Evolutionary conservation across 2,797 vertebrate species (phyloP).

Genomic region (Pseudomugil tenellus): DNA sequence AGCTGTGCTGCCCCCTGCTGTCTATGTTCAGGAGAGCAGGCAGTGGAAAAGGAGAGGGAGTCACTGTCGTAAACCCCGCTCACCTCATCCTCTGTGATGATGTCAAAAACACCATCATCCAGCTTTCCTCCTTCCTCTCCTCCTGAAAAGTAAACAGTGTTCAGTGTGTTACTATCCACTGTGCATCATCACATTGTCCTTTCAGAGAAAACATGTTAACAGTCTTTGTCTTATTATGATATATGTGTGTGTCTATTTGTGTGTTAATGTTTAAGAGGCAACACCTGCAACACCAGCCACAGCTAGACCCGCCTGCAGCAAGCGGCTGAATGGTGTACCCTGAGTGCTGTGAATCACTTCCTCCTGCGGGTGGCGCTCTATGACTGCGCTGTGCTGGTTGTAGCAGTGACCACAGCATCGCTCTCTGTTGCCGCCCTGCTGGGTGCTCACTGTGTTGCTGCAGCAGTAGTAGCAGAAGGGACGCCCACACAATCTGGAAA

Average conservation of each 20-base stretch:
- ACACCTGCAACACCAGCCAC: slow-evolving; percentile 79
- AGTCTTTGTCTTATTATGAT: not conserved
- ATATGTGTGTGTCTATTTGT: not conserved
- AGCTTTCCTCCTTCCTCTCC: slow-evolving; percentile 69
- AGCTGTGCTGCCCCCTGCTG: slow-evolving; percentile 83
- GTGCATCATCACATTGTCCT: not conserved
- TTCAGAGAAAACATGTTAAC: not conserved
- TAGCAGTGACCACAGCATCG: slow-evolving; percentile 92
- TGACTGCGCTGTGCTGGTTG: slow-evolving; percentile 80
- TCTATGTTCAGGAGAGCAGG: slow-evolving; percentile 74
- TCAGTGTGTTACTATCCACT: not conserved
- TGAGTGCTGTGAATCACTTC: slow-evolving; percentile 76
- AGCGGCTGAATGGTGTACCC: slow-evolving; percentile 60
- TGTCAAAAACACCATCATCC: slow-evolving; percentile 91
- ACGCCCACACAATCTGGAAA: slow-evolving; percentile 88
- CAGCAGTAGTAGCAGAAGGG: slow-evolving; percentile 97
- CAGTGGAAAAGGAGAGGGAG: slow-evolving; percentile 71
- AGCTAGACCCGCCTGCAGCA: slow-evolving; percentile 76
- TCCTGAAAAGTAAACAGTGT: slow-evolving; percentile 57
- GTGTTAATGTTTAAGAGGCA: not conserved
- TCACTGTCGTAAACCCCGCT: slow-evolving; percentile 86
- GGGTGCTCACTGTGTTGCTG: slow-evolving; percentile 86
- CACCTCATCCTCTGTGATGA: slow-evolving; percentile 96
- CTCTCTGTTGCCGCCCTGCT: slow-evolving; percentile 85
- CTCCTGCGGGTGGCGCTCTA: slow-evolving; percentile 81